Evolutionary conservation across 2,113 vertebrate genomes (phyloP).

Genomic region (Grammomys surdaster): DNA sequence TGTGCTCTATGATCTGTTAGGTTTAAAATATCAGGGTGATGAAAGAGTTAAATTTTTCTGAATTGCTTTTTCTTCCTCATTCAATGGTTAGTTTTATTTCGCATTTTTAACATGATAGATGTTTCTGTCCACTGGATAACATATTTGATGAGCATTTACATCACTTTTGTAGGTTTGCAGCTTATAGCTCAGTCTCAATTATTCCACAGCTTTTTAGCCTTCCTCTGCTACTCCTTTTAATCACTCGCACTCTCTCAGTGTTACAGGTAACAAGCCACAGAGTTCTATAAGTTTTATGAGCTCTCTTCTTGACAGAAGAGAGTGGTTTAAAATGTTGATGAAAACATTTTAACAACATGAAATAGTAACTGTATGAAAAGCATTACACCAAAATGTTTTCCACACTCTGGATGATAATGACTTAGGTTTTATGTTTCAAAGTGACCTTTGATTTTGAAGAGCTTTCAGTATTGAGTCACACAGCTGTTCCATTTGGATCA

Average conservation of each 20-base stretch:
- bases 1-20: neutral
- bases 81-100: slow-evolving; percentile 59
- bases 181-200: slow-evolving; percentile 50
- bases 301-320: neutral
- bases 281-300: neutral
- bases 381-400: neutral
- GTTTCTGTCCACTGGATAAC: slow-evolving; percentile 67
- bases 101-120: slow-evolving; percentile 65
- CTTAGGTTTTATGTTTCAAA: neutral
- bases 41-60: slow-evolving; percentile 48
- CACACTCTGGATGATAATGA: neutral
- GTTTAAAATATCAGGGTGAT: neutral
- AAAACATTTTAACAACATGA: slow-evolving; percentile 17
- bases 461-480: neutral
- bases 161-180: slow-evolving; percentile 59
- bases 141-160: slow-evolving; percentile 68
- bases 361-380: neutral
- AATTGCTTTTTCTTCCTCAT: slow-evolving; percentile 28
- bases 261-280: neutral
- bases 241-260: neutral
- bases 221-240: neutral
- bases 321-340: neutral
- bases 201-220: slow-evolving; percentile 37
- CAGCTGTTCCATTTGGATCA: neutral
- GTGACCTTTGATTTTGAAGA: neutral